phyloP scores from a whole-genome alignment of 2,888 invertebrate species.

The Rhabditoides inermis region DNA sequence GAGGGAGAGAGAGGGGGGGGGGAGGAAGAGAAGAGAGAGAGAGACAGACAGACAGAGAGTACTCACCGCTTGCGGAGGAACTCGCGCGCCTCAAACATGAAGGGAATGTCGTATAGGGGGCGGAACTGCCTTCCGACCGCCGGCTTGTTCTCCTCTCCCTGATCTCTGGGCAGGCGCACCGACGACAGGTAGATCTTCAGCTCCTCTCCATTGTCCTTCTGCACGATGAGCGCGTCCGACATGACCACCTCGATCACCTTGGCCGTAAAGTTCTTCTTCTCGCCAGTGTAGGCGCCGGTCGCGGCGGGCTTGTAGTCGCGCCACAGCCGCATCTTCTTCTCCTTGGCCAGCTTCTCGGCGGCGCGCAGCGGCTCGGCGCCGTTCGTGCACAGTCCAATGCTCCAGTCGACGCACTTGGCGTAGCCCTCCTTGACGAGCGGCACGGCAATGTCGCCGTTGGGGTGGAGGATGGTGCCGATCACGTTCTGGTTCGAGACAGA shows the following conservation, averaged over 20 bases:
- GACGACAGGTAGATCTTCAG: constrained; percentile 92
- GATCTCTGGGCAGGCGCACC: constrained; percentile 72
- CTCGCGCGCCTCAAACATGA: constrained; percentile 96
- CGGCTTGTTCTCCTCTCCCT: constrained; percentile 20
- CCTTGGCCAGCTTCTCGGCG: constrained; percentile 81
- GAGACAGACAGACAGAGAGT: neutral
- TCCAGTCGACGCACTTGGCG: constrained; percentile 88
- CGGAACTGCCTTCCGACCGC: constrained; percentile 54
- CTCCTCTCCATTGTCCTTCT: constrained; percentile 67
- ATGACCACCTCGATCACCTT: constrained; percentile 73
- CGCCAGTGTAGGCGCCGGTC: constrained; percentile 21
- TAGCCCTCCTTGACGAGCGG: constrained; percentile 77
- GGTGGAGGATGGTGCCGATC: constrained; percentile 85
- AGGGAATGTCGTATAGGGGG: constrained; percentile 92
- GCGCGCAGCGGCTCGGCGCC: constrained; percentile 74
- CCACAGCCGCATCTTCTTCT: constrained; percentile 78
- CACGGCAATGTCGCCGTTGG: constrained; percentile 80
- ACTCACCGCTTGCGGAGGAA: constrained; percentile 72
- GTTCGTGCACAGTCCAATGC: constrained; percentile 72
- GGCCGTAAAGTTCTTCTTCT: constrained; percentile 34
- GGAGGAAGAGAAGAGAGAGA: neutral
- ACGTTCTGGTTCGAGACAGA: constrained; percentile 85
- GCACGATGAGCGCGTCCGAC: constrained; percentile 83
- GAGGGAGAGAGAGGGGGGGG: too few relatives aligned
- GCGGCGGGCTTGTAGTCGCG: constrained; percentile 70